Base-by-base conservation (phyloP, 1,140 invertebrate species). In the Drosophila malerkotliana region DNA sequence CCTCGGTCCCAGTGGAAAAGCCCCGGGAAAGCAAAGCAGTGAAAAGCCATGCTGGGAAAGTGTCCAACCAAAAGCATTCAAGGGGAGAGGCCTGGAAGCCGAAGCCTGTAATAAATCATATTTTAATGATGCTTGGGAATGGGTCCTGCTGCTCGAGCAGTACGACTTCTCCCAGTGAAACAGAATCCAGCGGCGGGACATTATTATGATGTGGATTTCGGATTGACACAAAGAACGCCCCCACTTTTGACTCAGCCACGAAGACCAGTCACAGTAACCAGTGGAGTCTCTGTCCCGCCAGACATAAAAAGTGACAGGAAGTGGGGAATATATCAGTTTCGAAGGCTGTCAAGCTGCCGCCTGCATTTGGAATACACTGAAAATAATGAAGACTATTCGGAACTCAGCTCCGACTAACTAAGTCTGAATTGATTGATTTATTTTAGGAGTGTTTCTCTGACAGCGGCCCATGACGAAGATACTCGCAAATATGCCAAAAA, bases 41-140 rank as follows among this genome's bases (percentile, higher is more conserved):
- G 37, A 67, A 61, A 68, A 74, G 66, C 67, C 67, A 72, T 54
- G 32, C 56, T 58, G 55, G 34, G 44, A 15, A 47, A 2, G 24
- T 66, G 78, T 73, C 69, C 69, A 75, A 30, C 69, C 79, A 56
- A 12, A 53, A 41, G 32, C 44, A 32, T 24, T 44, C 44, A 34
- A 60, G 39, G 41, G 59, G 39, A 51, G 39, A 48, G 10, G 12
- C 3, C 12, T 37, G 9, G 37, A 61, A 18, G 56, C 12, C 51
- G 69, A 47, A 60, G 37, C 60, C 63, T 47, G 66, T 71, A 72
- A 85, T 85, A 85, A 85, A 85, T 85, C 82, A 85, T 85, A 82
- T 85, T 85, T 87, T 85, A 85, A 85, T 85, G 82, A 84, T 84
- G 81, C 67, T 53, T 60, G 72, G 78, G 76, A 82, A 82, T 77